Conservation (phyloP, 2,113 vertebrate genomes). For the Dasyprocta punctata region DNA sequence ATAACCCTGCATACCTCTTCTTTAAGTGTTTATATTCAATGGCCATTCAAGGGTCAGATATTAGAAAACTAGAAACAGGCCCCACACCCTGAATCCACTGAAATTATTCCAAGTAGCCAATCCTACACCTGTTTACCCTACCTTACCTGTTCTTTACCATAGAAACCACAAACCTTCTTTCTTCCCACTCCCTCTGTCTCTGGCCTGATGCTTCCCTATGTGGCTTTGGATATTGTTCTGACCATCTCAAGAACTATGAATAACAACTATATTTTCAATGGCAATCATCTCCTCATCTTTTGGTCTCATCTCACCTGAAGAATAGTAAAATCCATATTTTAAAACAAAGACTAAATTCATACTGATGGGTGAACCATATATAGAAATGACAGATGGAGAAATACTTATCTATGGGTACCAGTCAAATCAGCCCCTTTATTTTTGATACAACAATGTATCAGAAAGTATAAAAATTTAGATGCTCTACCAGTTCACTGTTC, state of each 20-base stretch:
- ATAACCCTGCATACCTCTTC: not conserved
- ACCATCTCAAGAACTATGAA: not conserved
- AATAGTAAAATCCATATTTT: not conserved
- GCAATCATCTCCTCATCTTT: not conserved
- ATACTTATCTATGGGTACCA: not conserved
- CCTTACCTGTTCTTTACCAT: not conserved
- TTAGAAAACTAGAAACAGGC: not conserved
- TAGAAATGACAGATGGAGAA: not conserved
- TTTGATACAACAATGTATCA: not conserved
- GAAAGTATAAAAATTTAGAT: not conserved
- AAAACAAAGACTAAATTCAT: not conserved
- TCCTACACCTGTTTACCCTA: not conserved
- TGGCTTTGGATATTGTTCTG: too few species aligned
- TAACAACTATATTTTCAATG: not conserved
- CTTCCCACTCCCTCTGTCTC: not conserved
- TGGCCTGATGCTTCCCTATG: not conserved
- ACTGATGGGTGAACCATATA: not conserved
- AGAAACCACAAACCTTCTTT: not conserved
- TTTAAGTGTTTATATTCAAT: not conserved
- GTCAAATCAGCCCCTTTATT: not conserved
- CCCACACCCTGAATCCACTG: not conserved
- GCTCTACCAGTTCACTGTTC: not conserved
- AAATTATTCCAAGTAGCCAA: not conserved
- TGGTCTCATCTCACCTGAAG: not conserved
- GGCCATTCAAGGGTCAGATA: not conserved